Evolutionary conservation across 64 coral and sea anemone species (phyloP), one percentile per base, ranked within the genome.

Genomic region (Cladopsammia gracilis): DNA sequence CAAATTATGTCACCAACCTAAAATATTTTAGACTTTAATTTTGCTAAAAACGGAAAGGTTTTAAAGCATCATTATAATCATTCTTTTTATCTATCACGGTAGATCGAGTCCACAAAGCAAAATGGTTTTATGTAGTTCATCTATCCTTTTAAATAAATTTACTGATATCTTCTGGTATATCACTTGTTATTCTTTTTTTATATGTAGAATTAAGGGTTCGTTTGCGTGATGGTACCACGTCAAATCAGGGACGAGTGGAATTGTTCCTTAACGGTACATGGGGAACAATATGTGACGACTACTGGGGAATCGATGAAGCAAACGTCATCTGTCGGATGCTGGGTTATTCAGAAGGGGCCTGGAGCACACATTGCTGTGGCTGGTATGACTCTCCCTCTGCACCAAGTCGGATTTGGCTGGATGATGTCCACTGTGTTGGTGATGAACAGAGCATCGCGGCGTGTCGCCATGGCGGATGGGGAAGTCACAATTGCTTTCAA

Each of bases 371-470:
- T 19, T 84, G 80, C 34, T 84, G 80, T 48, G 62, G 60, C 10
- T 84, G 80, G 80, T 84, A 84, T 18, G 43, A 10, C 12, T 4
- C 2, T 2, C 25, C 7, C 43, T 54, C 70, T 14, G 79, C 70
- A 11, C 71, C 60, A 45, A 22, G 62, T n/a, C 75, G 42, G 42
- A 96, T 96, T 78, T 96, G 95, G 95, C 7, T 96, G 16, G 91
- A 93, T 67, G 70, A 96, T 66, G 95, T 96, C 10, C 46, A 72
- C 22, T 96, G 95, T 49, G 48, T 79, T 4, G 95, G 95, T 20
- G 81, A 90, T 23, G 95, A 96, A 44, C 24, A 79, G 8, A 89
- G 78, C 62, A 90, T 96, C 16, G 54, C 48, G 3, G 78, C 71
- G 22, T 96, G 95, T 44, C 50, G 61, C 4, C 86, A 93, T 72